These are phyloP conservation scores for Aphelenchoides besseyi DNA, from an alignment of 1,140 invertebrate species.

Conservation along the genomic window DNA sequence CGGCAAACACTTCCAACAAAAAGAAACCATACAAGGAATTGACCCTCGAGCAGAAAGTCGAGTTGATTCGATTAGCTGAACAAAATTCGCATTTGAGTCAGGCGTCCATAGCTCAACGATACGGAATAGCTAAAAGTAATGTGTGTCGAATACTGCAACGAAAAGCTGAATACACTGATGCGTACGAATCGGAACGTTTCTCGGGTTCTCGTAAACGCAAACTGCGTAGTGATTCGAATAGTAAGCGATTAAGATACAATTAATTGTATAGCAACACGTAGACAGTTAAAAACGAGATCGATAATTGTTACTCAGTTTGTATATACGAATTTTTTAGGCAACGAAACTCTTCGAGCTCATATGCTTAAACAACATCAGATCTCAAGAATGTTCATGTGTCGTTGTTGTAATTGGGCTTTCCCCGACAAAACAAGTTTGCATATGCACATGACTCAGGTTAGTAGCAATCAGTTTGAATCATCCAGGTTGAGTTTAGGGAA, in stretches of 20 bases:
- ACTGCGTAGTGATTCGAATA: not conserved
- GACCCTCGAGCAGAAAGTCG: conserved; percentile 57
- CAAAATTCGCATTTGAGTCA: conserved; percentile 53
- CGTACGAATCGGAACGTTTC: not conserved
- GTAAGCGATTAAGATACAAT: not conserved
- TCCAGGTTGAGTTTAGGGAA: conserved; percentile 32
- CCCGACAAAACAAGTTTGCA: conserved; percentile 62
- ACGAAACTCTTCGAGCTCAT: conserved; percentile 60
- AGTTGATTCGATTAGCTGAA: conserved; percentile 54
- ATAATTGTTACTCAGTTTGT: not conserved
- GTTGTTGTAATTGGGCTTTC: conserved; percentile 63
- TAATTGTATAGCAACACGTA: not conserved
- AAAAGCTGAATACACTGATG: conserved; percentile 43
- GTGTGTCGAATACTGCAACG: conserved; percentile 58
- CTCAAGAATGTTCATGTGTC: conserved; percentile 62
- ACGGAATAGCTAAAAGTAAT: conserved; percentile 57
- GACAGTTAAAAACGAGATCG: not conserved
- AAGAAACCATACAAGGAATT: conserved; percentile 61
- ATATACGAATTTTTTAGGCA: conserved; percentile 46
- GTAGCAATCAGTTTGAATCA: not conserved
- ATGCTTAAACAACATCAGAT: conserved; percentile 62
- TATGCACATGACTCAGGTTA: conserved; percentile 54
- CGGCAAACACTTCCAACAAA: conserved; percentile 25
- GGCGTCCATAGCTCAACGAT: conserved; percentile 55
- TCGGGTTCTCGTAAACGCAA: not conserved